Evolutionary conservation across 2,888 invertebrate species (phyloP).

Genomic region (Drosophila lutescens): DNA sequence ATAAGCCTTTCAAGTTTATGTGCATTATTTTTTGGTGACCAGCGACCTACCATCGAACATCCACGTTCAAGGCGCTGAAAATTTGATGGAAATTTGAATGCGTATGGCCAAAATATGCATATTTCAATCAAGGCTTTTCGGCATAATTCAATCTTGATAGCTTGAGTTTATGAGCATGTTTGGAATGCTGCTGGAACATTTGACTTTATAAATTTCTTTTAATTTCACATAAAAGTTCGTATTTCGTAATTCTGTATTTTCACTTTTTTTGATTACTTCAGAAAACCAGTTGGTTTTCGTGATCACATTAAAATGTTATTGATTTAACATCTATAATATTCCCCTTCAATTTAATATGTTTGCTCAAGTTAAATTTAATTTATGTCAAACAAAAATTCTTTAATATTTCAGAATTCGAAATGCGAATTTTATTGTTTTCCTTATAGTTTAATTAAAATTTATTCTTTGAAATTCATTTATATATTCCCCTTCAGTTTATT

Average conservation of each 20-base stretch:
- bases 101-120: conserved; percentile 22
- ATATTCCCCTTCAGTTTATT: conserved; percentile 1
- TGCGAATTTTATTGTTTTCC: background rate
- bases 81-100: conserved; percentile 34
- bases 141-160: conserved; percentile 35
- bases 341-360: conserved; percentile 1
- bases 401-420: background rate
- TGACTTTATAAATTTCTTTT: conserved; percentile 20
- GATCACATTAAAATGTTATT: background rate
- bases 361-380: background rate
- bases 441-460: background rate
- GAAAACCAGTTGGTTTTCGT: conserved; percentile 24
- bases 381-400: background rate
- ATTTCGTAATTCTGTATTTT: conserved; percentile 17
- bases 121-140: too few species aligned
- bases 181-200: conserved; percentile 16
- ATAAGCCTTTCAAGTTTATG: conserved; percentile 20
- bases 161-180: conserved; percentile 9
- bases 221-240: conserved; percentile 20
- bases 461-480: too few species aligned
- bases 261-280: conserved; percentile 19
- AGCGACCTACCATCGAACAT: conserved; percentile 6
- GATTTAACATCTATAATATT: conserved; percentile 4
- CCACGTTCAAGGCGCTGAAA: conserved; percentile 25
- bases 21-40: conserved; percentile 29